Base-by-base conservation (phyloP, 2,888 invertebrate species). In the Acheta domesticus region DNA sequence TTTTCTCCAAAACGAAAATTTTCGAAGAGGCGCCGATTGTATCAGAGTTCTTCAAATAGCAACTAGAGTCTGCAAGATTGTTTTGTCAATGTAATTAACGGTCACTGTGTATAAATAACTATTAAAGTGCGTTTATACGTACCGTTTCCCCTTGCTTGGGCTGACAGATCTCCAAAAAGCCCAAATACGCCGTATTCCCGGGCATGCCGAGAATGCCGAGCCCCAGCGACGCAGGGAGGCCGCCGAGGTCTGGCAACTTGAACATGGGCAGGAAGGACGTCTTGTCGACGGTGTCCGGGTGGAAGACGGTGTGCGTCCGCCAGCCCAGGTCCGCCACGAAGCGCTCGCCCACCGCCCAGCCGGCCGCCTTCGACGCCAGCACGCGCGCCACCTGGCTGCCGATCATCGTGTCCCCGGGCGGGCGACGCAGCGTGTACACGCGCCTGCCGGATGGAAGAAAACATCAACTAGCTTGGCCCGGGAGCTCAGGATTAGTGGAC, bases 101-200 rank as follows among this genome's bases (percentile, higher is more conserved):
- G 36, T 8, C 5, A 36, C 36, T 5, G 36, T 23, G 23, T 23
- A 4, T 23, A 23, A 23, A 23, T 23, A 23, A 1, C 5, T 36
- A 0, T 36, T 36, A 8, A 8, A 8, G 36, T 8, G 8, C 36
- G 5, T 36, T 36, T 8, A 8, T 5, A 36, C 36, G 8, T 36
- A 94, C 89, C 0, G 92, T 92, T 86, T 95, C 94, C 14, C 93
- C 93, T 8, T 89, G 83, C 86, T 93, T 92, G 2, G 94, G 93
- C 81, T 91, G 86, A 82, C 93, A 93, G 80, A 93, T 87, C 83
- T 94, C 92, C 82, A 91, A 86, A 16, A 94, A 87, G 1, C 94
- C 94, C 86, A 94, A 93, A 84, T 93, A 92, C 0, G 94, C 93
- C 2, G 94, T 93, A 83, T 91, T 91, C 36, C 86, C 86, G 49